Conservation (phyloP, 2,113 vertebrate species). For the Epinephelus moara region DNA sequence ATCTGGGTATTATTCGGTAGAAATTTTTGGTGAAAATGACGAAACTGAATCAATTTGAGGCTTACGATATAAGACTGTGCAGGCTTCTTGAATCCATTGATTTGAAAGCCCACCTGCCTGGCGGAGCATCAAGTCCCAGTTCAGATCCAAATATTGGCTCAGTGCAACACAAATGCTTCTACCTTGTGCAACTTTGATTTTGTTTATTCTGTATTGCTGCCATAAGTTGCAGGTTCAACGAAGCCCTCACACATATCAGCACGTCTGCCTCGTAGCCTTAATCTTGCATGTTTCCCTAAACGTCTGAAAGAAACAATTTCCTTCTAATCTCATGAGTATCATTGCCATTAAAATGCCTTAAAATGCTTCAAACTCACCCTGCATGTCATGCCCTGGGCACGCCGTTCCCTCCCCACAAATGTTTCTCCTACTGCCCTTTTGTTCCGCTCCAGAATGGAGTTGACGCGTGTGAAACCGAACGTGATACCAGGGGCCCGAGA, state of each 20-base stretch:
- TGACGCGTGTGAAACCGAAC: constrained; percentile 76
- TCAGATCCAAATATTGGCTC: constrained; percentile 17
- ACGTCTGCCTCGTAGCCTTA: not conserved
- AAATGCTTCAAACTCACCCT: constrained; percentile 54
- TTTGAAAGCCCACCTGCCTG: constrained; percentile 7
- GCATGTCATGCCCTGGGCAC: constrained; percentile 52
- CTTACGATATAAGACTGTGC: not conserved
- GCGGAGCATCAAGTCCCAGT: constrained; percentile 4
- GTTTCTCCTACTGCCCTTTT: constrained; percentile 77
- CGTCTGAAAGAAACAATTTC: constrained; percentile 12
- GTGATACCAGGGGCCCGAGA: constrained; percentile 68
- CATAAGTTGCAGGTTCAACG: not conserved
- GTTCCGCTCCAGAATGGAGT: constrained; percentile 76
- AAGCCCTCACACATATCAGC: not conserved
- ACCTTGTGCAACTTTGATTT: not conserved
- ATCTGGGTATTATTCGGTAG: not conserved
- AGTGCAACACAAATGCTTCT: not conserved
- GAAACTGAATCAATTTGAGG: no score
- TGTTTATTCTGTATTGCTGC: not conserved
- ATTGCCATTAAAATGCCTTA: constrained; percentile 30
- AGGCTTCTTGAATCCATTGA: not conserved
- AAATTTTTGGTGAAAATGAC: no score
- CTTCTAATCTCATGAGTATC: constrained; percentile 5
- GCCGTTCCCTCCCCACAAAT: constrained; percentile 70
- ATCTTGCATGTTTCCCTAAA: not conserved